phyloP scores from a whole-genome alignment of 2,888 invertebrate genomes.

The Morpho achilles region DNA sequence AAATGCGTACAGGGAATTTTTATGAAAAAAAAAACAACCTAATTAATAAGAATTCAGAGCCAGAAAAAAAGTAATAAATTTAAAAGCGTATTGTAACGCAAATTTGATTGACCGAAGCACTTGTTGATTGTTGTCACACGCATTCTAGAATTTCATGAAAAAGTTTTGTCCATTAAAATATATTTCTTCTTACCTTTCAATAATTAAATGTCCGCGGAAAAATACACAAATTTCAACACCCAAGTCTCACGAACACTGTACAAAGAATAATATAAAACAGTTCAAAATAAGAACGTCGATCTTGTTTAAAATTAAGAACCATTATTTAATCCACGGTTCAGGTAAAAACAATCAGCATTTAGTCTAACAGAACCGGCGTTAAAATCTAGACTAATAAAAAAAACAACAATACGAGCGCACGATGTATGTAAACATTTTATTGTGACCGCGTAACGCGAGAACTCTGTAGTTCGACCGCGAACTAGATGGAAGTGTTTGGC shows the following conservation, averaged over 20 bases:
- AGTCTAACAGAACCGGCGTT: conserved; percentile 28
- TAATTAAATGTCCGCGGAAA: background rate
- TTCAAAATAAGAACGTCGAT: conserved; percentile 1
- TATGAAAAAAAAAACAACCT: no score
- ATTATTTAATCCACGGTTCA: conserved; percentile 7
- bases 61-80: no score
- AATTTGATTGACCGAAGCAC: no score
- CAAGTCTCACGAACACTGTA: background rate
- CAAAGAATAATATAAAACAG: background rate
- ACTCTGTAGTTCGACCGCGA: no score
- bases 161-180: no score
- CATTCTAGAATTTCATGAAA: no score
- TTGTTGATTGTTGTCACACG: no score
- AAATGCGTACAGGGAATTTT: no score
- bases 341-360: conserved; percentile 1
- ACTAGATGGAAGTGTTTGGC: conserved; percentile 23
- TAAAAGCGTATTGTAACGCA: no score
- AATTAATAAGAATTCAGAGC: no score
- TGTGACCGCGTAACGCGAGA: conserved; percentile 29
- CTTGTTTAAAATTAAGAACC: background rate
- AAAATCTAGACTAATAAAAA: conserved; percentile 35
- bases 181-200: no score
- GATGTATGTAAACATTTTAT: conserved; percentile 45
- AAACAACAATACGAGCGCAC: conserved; percentile 38
- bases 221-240: background rate